These are phyloP conservation scores for Crioceris asparagi DNA, from an alignment of 2,888 invertebrate species.

Conservation along the genomic window DNA sequence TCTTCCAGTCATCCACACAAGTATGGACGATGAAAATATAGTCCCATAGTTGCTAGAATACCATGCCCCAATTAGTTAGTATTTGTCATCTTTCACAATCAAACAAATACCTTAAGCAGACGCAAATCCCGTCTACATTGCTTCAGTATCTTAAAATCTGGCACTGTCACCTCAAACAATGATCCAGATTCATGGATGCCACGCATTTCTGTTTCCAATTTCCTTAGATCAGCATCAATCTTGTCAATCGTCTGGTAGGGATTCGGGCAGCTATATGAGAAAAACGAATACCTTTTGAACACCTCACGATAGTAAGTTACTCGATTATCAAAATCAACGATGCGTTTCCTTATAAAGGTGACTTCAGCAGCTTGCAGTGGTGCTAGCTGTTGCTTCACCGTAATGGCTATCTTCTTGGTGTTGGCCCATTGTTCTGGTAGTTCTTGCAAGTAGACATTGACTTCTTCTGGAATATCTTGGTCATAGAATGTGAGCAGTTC, in stretches of 20 bases:
- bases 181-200: slow-evolving; percentile 82
- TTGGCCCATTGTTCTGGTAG: slow-evolving; percentile 93
- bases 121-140: slow-evolving; percentile 85
- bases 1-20: slow-evolving; percentile 94
- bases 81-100: neutral
- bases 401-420: slow-evolving; percentile 83
- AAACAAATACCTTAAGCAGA: slow-evolving; percentile 62
- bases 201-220: slow-evolving; percentile 77
- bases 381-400: slow-evolving; percentile 42
- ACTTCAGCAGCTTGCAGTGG: slow-evolving; percentile 93
- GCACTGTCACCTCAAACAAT: slow-evolving; percentile 88
- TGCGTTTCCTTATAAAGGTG: slow-evolving; percentile 76
- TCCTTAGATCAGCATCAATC: slow-evolving; percentile 65
- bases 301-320: slow-evolving; percentile 79
- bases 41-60: slow-evolving; percentile 81
- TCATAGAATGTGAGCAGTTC: slow-evolving; percentile 88
- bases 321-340: slow-evolving; percentile 72
- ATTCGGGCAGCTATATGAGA: slow-evolving; percentile 60
- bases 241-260: slow-evolving; percentile 70
- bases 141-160: slow-evolving; percentile 86
- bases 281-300: slow-evolving; percentile 70
- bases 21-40: slow-evolving; percentile 83
- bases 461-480: slow-evolving; percentile 94
- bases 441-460: slow-evolving; percentile 83
- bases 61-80: neutral